These are phyloP conservation scores for Argynnis bischoffii DNA, from an alignment of 2,888 invertebrate genomes.

Conservation along the genomic window DNA sequence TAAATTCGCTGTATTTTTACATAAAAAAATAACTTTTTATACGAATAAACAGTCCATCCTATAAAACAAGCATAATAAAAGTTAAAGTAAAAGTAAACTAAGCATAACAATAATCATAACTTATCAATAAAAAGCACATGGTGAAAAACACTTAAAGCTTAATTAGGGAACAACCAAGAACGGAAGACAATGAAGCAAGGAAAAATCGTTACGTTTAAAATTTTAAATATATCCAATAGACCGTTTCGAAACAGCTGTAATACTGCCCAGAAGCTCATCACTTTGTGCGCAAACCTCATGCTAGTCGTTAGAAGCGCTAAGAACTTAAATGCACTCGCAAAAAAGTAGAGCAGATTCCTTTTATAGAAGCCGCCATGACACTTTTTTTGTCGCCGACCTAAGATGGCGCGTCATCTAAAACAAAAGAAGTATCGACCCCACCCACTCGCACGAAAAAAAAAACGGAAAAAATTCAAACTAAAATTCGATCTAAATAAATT, in stretches of 20 bases:
- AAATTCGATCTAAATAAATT: constrained; percentile 37
- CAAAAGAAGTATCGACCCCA: constrained; percentile 76
- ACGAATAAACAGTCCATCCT: too few relatives aligned
- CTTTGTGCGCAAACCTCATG: constrained; percentile 18
- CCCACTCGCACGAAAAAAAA: constrained; percentile 55
- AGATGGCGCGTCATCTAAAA: constrained; percentile 79
- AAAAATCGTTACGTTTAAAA: constrained; percentile 26
- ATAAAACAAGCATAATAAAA: too few relatives aligned
- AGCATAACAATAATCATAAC: not conserved
- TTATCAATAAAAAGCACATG: not conserved
- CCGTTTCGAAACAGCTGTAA: not conserved
- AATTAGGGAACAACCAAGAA: constrained; percentile 1
- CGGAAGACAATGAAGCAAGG: not conserved
- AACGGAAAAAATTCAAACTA: constrained; percentile 41
- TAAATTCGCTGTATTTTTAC: not conserved
- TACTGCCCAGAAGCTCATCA: constrained; percentile 1
- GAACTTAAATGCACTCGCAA: constrained; percentile 32
- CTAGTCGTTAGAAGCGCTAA: constrained; percentile 22
- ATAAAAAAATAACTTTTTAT: too few relatives aligned
- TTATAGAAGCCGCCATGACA: constrained; percentile 72
- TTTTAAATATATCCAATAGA: constrained; percentile 1
- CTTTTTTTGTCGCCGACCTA: constrained; percentile 75
- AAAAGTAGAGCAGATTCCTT: constrained; percentile 41
- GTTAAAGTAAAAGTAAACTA: not conserved
- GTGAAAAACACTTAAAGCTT: not conserved